Evolutionary conservation across 2,113 vertebrate genomes (phyloP).

Genomic region (Mohoua ochrocephala): DNA sequence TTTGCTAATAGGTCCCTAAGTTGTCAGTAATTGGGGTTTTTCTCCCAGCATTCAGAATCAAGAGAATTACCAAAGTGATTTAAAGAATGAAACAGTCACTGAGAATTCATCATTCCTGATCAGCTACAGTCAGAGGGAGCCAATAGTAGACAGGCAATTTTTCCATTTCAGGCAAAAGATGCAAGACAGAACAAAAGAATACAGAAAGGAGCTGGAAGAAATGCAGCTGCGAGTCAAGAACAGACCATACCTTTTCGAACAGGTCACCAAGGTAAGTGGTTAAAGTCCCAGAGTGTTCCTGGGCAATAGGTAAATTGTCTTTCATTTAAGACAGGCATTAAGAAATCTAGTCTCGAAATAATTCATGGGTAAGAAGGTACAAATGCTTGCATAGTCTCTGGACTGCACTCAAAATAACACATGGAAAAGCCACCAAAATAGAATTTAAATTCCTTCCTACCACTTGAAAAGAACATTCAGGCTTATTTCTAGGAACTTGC

Average conservation of each 20-base stretch:
- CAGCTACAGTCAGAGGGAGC: neutral
- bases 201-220: slow-evolving; percentile 84
- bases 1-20: neutral
- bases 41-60: neutral
- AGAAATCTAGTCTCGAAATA: neutral
- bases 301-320: neutral
- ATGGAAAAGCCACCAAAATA: neutral
- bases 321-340: neutral
- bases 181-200: slow-evolving; percentile 82
- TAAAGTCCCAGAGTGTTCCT: neutral
- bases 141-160: neutral
- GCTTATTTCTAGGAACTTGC: neutral
- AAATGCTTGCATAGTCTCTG: neutral
- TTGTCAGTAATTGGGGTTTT: neutral
- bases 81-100: neutral
- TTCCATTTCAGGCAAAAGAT: slow-evolving; percentile 80
- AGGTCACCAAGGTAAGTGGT: slow-evolving; percentile 78
- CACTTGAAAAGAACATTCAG: neutral
- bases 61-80: neutral
- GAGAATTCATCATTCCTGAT: neutral
- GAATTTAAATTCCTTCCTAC: neutral
- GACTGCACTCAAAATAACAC: neutral
- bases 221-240: slow-evolving; percentile 84
- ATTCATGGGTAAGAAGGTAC: neutral
- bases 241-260: slow-evolving; percentile 90